Evolutionary conservation across 2,113 vertebrate species (phyloP), one percentile per base, ranked within the genome.

Genomic region (Microcebus murinus): DNA sequence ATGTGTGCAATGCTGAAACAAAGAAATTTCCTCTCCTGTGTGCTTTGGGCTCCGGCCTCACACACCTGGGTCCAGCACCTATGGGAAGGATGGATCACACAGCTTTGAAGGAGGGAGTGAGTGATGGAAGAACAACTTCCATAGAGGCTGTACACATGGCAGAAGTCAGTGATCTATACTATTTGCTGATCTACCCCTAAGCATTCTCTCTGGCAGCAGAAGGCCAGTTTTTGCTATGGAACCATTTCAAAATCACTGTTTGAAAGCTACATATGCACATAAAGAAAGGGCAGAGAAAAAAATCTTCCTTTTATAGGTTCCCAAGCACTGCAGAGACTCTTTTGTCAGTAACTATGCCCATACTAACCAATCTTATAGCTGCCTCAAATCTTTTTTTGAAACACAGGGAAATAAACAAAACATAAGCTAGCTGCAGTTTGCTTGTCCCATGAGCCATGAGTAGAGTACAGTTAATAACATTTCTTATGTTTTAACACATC

Each of bases 401-500:
- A 93, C 59, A 55, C 45, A 17, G 57, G 68, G 31, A 74, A 91
- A 90, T 96, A 97, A 94, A 80, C 45, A 86, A 96, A 96, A 68
- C 59, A 42, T 52, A 73, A 84, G 63, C 65, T 95, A 92, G 39
- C 68, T 91, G 42, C 18, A 82, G 23, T 92, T 91, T 84, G 91
- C 59, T 87, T 97, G 83, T 91, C 90, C 27, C 88, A 45, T 57
- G 76, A 97, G 81, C 27, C 81, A 45, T 52, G 76, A 97, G 76
- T 71, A 93, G 68, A 87, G 29, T 65, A 48, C 6, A 42, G 82
- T 94, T 94, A 95, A 94, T 74, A 96, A 70, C 12, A 87, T 91
- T 95, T 96, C 73, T 96, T 92, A 52, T 93, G 76, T 93, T 96
- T 94, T 81, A 96, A 90, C 86, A 90, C 85, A 91, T 93, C 79